phyloP scores from a whole-genome alignment of 2,888 invertebrate species.

The Drosophila koepferae region DNA sequence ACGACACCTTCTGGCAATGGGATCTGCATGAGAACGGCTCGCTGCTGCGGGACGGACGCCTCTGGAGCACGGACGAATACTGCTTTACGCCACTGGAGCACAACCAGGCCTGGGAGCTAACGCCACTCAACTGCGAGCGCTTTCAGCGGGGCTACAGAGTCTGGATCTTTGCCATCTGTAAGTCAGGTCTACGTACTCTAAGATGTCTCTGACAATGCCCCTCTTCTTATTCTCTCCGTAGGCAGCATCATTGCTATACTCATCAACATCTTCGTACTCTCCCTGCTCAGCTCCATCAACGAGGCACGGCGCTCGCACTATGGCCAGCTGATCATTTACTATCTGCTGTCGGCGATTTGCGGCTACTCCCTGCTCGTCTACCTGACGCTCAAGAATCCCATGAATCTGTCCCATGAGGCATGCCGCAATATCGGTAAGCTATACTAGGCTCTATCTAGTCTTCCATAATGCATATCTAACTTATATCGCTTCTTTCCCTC shows the following conservation, averaged over 20 bases:
- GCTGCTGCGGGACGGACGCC: slow-evolving; percentile 52
- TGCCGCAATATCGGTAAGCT: slow-evolving; percentile 74
- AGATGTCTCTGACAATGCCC: background rate
- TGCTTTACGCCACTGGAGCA: slow-evolving; percentile 76
- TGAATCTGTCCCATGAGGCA: slow-evolving; percentile 71
- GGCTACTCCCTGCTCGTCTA: slow-evolving; percentile 73
- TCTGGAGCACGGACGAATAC: slow-evolving; percentile 77
- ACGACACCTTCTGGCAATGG: slow-evolving; percentile 76
- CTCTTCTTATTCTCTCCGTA: slow-evolving; percentile 15
- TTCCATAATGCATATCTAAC: background rate
- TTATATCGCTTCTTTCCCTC: too few species aligned
- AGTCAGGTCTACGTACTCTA: background rate
- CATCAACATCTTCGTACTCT: slow-evolving; percentile 70
- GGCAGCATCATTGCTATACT: slow-evolving; percentile 76
- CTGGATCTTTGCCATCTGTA: slow-evolving; percentile 81
- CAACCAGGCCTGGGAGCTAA: slow-evolving; percentile 70
- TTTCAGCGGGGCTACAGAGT: slow-evolving; percentile 76
- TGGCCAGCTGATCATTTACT: slow-evolving; percentile 76
- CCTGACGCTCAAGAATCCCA: slow-evolving; percentile 75
- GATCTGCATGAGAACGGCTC: slow-evolving; percentile 75
- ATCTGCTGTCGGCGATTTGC: slow-evolving; percentile 65
- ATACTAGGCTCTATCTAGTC: too few species aligned
- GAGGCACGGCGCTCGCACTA: slow-evolving; percentile 78
- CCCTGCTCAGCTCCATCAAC: slow-evolving; percentile 68
- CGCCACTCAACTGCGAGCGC: slow-evolving; percentile 75